phyloP scores from a whole-genome alignment of 2,113 vertebrate species.

The Mobula birostris region DNA sequence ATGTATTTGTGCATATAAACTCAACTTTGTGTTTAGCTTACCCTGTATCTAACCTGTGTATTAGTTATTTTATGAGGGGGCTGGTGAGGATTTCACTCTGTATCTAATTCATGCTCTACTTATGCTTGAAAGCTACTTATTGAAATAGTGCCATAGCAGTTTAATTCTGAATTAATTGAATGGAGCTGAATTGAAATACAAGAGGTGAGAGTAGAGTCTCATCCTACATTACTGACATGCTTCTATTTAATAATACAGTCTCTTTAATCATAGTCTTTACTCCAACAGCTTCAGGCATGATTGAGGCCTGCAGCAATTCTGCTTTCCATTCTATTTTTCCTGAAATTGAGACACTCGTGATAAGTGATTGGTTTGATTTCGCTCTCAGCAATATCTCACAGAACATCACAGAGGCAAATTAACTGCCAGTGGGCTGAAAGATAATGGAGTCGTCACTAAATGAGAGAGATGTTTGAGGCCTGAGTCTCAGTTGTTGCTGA shows the following conservation, averaged over 20 bases:
- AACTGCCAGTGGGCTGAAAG: not conserved
- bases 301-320: not conserved
- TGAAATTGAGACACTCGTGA: not conserved
- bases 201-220: not conserved
- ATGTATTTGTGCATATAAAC: no score
- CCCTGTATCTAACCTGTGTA: not conserved
- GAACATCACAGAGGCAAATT: not conserved
- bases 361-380: not conserved
- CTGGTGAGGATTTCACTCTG: not conserved
- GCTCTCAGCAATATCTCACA: not conserved
- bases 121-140: no score
- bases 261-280: not conserved
- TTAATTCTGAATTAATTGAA: not conserved
- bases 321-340: not conserved
- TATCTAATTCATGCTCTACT: not conserved
- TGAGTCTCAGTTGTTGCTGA: not conserved
- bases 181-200: not conserved
- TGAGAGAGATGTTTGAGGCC: not conserved
- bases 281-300: not conserved
- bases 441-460: not conserved
- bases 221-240: not conserved
- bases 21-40: not conserved
- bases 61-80: not conserved
- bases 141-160: no score
- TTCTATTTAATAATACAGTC: not conserved